Base-by-base conservation (phyloP, 1,140 invertebrate genomes). In the Belonocnema kinseyi region DNA sequence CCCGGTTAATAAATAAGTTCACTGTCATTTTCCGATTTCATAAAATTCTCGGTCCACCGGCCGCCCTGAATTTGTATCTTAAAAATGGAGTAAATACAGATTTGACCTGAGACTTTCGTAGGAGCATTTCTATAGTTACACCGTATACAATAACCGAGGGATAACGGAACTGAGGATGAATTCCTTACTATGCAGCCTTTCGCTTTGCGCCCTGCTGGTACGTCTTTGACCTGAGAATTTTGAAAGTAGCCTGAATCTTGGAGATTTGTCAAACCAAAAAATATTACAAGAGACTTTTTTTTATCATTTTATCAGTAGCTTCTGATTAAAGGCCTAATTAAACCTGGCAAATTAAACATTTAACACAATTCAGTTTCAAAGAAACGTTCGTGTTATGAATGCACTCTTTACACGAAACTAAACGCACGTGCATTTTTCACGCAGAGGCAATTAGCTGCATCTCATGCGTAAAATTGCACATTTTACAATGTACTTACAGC, bases 141-240 rank as follows among this genome's bases (percentile, higher is more conserved):
- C 61, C 46, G 13, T 66, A 33, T 66, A 66, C 61, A 66, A 66
- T 66, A 66, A 66, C 61, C 26, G 40, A 40, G 61, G 61, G 61
- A 66, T 66, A 66, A 66, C 61, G 61, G 61, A 66, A 66, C 61
- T 40, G 12, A 66, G 61, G 61, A 66, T 66, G 61, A 66, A 66
- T 66, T 26, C 61, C 61, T 40, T 66, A n/a, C 61, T n/a, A n/a
- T 66, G 12, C 26, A 33, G 53, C 53, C 53, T 54, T 54, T 54
- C 53, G 53, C 53, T 54, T 66, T 66, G 40, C 61, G 61, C 61
- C 61, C 61, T 66, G 61, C 61, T 66, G 61, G 40, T 40, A 66
- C 61, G 61, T 66, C 61, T 66, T 66, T 66, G 61, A 66, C 61
- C 61, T 66, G 61, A 14, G 26, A 66, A 66, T 40, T 66, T 16